A percentile compares a stretch with the other conserved stretches of the same genome.
Evolutionary conservation across 1,140 invertebrate species (phyloP).

Genomic region (Meloidogyne chitwoodi): DNA sequence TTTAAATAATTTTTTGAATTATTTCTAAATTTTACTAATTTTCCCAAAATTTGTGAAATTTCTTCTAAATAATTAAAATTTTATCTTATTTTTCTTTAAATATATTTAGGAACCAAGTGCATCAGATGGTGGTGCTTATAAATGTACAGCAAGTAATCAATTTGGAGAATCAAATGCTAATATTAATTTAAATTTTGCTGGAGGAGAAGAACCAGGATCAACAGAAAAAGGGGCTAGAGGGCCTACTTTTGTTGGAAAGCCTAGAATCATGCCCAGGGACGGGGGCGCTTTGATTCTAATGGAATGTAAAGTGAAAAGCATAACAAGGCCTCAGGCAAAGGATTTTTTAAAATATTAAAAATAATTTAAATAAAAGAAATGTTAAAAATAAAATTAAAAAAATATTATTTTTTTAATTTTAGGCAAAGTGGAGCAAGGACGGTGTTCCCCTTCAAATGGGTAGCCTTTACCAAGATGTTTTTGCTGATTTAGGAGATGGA

Average conservation of each 20-base stretch:
- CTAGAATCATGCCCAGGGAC: constrained; percentile 93
- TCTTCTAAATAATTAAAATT: no score
- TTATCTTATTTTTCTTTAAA: neutral
- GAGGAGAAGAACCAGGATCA: constrained; percentile 65
- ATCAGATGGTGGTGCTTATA: constrained; percentile 92
- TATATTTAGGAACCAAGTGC: constrained; percentile 81
- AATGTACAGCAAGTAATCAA: constrained; percentile 96
- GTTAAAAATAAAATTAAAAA: no score
- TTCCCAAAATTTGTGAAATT: no score
- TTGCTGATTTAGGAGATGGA: constrained; percentile 79
- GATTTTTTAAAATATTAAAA: constrained; percentile 13
- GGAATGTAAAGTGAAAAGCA: constrained; percentile 88
- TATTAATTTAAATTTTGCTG: constrained; percentile 98
- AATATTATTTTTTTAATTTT: neutral
- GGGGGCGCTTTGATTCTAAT: constrained; percentile 83
- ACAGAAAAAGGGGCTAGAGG: constrained; percentile 67
- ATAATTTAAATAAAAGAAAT: no score
- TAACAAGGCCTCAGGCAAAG: constrained; percentile 72
- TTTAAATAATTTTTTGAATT: no score
- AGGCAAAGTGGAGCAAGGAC: constrained; percentile 66
- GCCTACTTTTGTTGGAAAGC: constrained; percentile 91
- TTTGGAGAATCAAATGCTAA: constrained; percentile 98
- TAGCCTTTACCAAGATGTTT: constrained; percentile 80
- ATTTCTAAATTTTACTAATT: no score
- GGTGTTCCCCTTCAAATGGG: constrained; percentile 72